These are phyloP conservation scores for Nasonovia ribisnigri DNA, from an alignment of 2,888 invertebrate genomes.

Conservation along the genomic window DNA sequence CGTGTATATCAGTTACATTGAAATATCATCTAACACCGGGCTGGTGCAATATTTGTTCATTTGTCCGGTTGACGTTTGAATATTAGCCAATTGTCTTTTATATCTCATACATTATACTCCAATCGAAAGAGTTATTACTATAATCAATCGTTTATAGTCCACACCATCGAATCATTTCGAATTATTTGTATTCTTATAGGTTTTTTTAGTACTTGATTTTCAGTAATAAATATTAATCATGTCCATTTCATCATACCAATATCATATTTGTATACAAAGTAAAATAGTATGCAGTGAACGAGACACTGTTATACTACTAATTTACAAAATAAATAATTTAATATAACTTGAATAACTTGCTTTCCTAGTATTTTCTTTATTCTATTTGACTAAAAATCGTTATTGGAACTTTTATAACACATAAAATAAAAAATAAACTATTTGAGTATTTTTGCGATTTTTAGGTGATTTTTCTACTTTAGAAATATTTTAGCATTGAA, in stretches of 20 bases:
- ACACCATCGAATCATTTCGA: background rate
- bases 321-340: no score
- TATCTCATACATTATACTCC: background rate
- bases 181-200: background rate
- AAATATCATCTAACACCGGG: background rate
- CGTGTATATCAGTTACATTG: background rate
- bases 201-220: background rate
- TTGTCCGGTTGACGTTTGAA: background rate
- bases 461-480: no score
- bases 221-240: background rate
- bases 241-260: background rate
- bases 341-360: no score
- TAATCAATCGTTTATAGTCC: background rate
- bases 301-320: background rate
- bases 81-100: background rate
- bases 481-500: no score
- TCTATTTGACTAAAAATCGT: no score
- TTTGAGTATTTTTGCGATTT: no score
- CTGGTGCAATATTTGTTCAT: background rate
- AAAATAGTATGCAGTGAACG: background rate
- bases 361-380: no score
- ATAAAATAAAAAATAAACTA: no score
- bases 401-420: no score
- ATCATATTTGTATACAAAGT: background rate
- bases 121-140: constrained; percentile 4